phyloP scores from a whole-genome alignment of 2,113 vertebrate species.

The Tachuris rubrigastra region DNA sequence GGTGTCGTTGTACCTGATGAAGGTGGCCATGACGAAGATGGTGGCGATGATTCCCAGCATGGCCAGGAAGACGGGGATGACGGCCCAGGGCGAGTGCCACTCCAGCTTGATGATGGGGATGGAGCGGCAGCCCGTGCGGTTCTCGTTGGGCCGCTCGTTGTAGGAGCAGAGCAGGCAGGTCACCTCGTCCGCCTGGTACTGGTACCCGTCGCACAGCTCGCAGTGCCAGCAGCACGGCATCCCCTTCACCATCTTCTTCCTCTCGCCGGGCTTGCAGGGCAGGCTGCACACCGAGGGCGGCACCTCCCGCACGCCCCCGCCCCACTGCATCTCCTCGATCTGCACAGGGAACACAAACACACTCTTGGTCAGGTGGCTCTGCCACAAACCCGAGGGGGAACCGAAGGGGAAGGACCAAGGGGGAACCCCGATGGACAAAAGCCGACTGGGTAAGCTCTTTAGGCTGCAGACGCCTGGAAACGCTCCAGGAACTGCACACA shows the following conservation, averaged over 20 bases:
- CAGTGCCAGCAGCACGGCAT: slow-evolving; percentile 96
- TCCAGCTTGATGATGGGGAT: slow-evolving; percentile 92
- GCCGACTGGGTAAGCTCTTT: background rate
- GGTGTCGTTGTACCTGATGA: slow-evolving; percentile 92
- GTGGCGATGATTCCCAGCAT: slow-evolving; percentile 94
- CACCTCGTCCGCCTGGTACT: slow-evolving; percentile 89
- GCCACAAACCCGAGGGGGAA: background rate
- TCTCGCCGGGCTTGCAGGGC: slow-evolving; percentile 86
- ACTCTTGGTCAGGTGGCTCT: background rate
- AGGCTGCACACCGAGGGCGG: slow-evolving; percentile 89
- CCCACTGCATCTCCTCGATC: slow-evolving; percentile 94
- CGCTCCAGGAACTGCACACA: background rate
- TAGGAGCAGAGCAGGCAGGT: slow-evolving; percentile 90
- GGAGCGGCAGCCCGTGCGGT: slow-evolving; percentile 87
- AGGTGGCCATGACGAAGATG: slow-evolving; percentile 91
- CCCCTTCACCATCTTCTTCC: slow-evolving; percentile 93
- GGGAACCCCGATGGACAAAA: background rate
- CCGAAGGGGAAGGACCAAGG: rapidly evolving
- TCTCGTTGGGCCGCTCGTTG: slow-evolving; percentile 86
- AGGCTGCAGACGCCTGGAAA: rapidly evolving
- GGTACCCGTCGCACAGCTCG: slow-evolving; percentile 91
- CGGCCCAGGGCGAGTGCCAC: slow-evolving; percentile 94
- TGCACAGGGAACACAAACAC: slow-evolving; percentile 49
- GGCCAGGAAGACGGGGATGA: slow-evolving; percentile 92
- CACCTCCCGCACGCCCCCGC: slow-evolving; percentile 76